These are phyloP conservation scores for Hippocampus comes DNA, from an alignment of 2,113 vertebrate species.

Conservation along the genomic window DNA sequence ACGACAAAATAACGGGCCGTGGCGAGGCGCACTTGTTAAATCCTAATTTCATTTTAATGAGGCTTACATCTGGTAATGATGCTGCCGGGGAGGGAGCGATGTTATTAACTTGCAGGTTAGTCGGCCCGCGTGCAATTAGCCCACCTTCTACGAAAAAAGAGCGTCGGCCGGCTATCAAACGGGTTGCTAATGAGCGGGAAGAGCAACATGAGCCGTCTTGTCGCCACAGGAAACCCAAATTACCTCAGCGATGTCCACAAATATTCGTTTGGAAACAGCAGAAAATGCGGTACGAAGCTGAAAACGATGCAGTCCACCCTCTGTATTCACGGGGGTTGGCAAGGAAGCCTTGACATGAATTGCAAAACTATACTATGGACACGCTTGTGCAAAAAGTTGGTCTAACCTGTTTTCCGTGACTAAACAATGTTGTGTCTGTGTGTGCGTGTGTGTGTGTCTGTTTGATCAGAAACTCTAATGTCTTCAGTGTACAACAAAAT, in stretches of 20 bases:
- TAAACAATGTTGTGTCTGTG: too few species aligned
- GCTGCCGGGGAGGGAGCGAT: slow-evolving; percentile 62
- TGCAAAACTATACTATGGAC: too few species aligned
- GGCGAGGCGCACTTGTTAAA: slow-evolving; percentile 65
- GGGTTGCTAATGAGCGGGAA: slow-evolving; percentile 54
- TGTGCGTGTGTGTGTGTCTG: too few species aligned
- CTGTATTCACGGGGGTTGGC: too few species aligned
- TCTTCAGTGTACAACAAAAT: too few species aligned
- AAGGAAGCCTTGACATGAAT: neutral
- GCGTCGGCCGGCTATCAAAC: neutral
- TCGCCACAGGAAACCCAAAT: neutral
- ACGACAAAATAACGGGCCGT: slow-evolving; percentile 43
- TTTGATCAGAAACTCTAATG: too few species aligned
- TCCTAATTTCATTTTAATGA: slow-evolving; percentile 70
- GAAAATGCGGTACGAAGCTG: neutral
- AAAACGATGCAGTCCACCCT: neutral
- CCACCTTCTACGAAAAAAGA: slow-evolving; percentile 49
- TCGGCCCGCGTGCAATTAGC: slow-evolving; percentile 60
- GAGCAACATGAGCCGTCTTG: slow-evolving; percentile 12
- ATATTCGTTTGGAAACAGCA: neutral
- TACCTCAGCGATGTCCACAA: neutral
- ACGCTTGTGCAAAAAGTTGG: too few species aligned
- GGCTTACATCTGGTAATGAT: slow-evolving; percentile 63
- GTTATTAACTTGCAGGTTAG: slow-evolving; percentile 73
- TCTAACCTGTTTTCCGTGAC: too few species aligned